These are phyloP conservation scores for Mystacornis crossleyi DNA, from an alignment of 2,113 vertebrate genomes.

Conservation along the genomic window DNA sequence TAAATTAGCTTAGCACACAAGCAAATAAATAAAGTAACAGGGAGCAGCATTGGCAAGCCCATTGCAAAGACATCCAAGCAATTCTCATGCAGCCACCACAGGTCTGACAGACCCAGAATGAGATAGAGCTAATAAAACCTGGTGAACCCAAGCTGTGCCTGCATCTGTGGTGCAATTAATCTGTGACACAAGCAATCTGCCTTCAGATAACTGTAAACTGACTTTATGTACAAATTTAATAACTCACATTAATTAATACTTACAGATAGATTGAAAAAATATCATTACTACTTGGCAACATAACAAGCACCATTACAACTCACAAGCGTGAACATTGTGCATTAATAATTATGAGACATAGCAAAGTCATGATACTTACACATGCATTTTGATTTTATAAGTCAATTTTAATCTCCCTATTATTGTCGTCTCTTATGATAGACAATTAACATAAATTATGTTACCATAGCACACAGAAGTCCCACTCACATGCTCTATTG, in stretches of 20 bases:
- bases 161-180: slow-evolving; percentile 50
- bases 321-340: not conserved
- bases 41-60: not conserved
- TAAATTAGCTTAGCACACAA: not conserved
- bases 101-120: not conserved
- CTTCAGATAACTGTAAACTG: slow-evolving; percentile 15
- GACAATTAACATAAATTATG: slow-evolving; percentile 3
- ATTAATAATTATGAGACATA: not conserved
- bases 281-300: slow-evolving; percentile 8
- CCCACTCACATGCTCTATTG: not conserved
- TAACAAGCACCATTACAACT: not conserved
- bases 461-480: not conserved
- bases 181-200: slow-evolving; percentile 39
- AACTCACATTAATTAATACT: slow-evolving; percentile 25
- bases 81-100: not conserved
- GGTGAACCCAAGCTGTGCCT: slow-evolving; percentile 24
- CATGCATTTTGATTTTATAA: not conserved
- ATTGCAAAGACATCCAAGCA: not conserved
- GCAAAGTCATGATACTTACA: not conserved
- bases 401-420: not conserved
- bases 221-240: slow-evolving; percentile 3
- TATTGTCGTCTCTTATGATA: not conserved
- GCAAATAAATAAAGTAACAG: not conserved
- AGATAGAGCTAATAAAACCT: slow-evolving; percentile 1
- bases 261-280: not conserved